Percentiles rank a stretch among this genome's conserved stretches.
phyloP scores from a whole-genome alignment of 2,113 vertebrate genomes.

The human (Homo sapiens) region GRCh38 chr5:51986001-51986500 shows the following conservation, averaged over 20 bases:
- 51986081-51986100: background rate
- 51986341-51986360: background rate
- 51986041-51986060: background rate
- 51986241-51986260: background rate
- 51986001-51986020: background rate
- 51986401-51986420: background rate
- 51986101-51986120: background rate
- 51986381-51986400: background rate
- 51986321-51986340: background rate
- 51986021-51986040: background rate
- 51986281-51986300: background rate
- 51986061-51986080: background rate
- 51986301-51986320: background rate
- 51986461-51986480: too few relatives aligned
- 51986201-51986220: background rate
- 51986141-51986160: background rate
- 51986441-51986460: background rate
- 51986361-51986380: background rate
- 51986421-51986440: background rate
- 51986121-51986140: background rate
- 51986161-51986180: background rate
- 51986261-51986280: background rate
- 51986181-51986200: background rate
- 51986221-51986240: background rate
- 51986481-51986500: background rate